These are phyloP conservation scores for Philypnodon macrostomus DNA, from an alignment of 2,797 vertebrate species.

Conservation along the genomic window DNA sequence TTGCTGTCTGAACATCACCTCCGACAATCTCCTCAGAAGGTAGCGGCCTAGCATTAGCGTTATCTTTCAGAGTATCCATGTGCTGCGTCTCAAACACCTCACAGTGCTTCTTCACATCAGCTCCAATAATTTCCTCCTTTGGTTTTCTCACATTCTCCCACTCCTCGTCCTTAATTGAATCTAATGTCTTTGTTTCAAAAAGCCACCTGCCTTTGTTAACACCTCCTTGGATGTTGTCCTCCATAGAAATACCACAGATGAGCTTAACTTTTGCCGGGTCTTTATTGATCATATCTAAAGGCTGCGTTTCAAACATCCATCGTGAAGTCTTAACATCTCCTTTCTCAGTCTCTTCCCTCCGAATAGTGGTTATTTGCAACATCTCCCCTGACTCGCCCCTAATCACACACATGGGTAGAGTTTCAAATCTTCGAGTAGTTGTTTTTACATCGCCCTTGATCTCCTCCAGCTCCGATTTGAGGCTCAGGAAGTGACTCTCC, in stretches of 20 bases:
- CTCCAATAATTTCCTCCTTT: slow-evolving; percentile 83
- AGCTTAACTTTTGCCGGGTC: slow-evolving; percentile 82
- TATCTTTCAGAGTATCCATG: slow-evolving; percentile 84
- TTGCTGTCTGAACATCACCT: slow-evolving; percentile 84
- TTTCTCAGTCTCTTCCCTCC: slow-evolving; percentile 84
- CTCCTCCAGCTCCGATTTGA: slow-evolving; percentile 86
- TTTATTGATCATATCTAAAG: slow-evolving; percentile 83
- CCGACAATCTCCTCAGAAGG: slow-evolving; percentile 83
- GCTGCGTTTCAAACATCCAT: slow-evolving; percentile 87
- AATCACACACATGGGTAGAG: slow-evolving; percentile 83
- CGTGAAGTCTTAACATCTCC: slow-evolving; percentile 84
- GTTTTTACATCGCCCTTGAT: slow-evolving; percentile 85
- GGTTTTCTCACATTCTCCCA: slow-evolving; percentile 71
- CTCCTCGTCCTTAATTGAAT: slow-evolving; percentile 85
- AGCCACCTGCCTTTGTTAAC: slow-evolving; percentile 84
- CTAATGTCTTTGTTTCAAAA: slow-evolving; percentile 85
- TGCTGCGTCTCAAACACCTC: slow-evolving; percentile 88
- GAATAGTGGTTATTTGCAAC: slow-evolving; percentile 84
- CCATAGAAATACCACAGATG: slow-evolving; percentile 83
- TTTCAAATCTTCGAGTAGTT: slow-evolving; percentile 86
- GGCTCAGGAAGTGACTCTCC: slow-evolving; percentile 80
- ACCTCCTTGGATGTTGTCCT: slow-evolving; percentile 77
- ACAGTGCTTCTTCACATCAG: slow-evolving; percentile 86
- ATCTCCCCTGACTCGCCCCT: slow-evolving; percentile 85
- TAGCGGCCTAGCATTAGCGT: slow-evolving; percentile 65